These are phyloP conservation scores for Actinopyga echinites DNA, from an alignment of 53 echinoderm and acorn worm species.

Conservation along the genomic window DNA sequence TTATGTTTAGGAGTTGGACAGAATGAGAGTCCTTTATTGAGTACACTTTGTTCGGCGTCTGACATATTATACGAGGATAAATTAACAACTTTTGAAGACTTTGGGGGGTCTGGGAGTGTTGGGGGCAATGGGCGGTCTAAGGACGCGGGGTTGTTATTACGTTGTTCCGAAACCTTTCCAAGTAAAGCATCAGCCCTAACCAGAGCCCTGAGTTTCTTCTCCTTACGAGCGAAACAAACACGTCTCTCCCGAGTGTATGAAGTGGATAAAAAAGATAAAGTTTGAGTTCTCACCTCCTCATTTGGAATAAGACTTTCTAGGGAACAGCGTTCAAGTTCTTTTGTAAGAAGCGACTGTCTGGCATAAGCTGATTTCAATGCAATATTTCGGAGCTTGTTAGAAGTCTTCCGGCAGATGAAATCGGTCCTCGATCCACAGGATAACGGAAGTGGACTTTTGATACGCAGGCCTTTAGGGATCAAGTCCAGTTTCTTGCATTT, in stretches of 20 bases:
- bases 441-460: background rate
- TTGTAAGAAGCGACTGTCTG: background rate
- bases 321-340: background rate
- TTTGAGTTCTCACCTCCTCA: background rate
- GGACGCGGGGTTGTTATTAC: background rate
- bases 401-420: background rate
- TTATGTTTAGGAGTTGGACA: background rate
- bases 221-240: background rate
- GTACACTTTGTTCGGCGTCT: background rate
- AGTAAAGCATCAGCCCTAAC: background rate
- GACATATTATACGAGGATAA: background rate
- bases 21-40: background rate
- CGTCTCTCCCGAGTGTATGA: background rate
- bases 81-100: background rate
- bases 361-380: background rate
- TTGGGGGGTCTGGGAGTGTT: too few relatives aligned
- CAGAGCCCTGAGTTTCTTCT: background rate
- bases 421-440: background rate
- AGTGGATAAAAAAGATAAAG: background rate
- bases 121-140: too few relatives aligned
- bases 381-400: background rate
- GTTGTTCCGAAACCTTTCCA: background rate
- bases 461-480: background rate
- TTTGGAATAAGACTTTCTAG: background rate
- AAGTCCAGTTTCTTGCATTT: conserved; percentile 15